Percentiles rank a stretch among this genome's conserved stretches.
These are phyloP conservation scores for Sandelia bainsii DNA, from an alignment of 2,797 vertebrate species.

Conservation along the genomic window DNA sequence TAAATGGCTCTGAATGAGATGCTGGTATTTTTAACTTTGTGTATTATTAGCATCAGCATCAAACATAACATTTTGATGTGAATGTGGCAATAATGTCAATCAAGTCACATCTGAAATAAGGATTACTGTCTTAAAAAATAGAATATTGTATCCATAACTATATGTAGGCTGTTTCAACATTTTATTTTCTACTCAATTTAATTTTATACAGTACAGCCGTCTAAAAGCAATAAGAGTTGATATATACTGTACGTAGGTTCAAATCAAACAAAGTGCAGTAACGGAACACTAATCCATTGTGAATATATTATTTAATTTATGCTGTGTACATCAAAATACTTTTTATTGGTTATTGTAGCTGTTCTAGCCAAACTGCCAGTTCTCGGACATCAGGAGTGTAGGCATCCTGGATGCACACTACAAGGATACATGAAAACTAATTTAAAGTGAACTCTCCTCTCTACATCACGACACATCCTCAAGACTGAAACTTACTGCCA, in stretches of 20 bases:
- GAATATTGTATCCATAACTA: not conserved
- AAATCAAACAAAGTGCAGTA: not conserved
- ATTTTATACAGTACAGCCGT: not conserved
- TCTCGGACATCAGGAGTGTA: conserved; percentile 18
- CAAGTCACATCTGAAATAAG: not conserved
- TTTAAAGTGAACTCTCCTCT: conserved; percentile 36
- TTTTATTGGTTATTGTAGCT: not conserved
- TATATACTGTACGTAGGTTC: not conserved
- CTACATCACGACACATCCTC: conserved; percentile 28
- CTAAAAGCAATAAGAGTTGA: not conserved
- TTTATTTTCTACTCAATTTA: conserved; percentile 7
- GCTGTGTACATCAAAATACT: not conserved
- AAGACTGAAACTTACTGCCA: conserved; percentile 24
- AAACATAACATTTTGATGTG: not conserved
- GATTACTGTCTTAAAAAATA: not conserved
- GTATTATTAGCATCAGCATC: not conserved
- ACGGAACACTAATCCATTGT: conserved; percentile 7
- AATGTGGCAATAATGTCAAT: not conserved
- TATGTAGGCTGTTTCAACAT: too few relatives aligned
- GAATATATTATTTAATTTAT: conserved; percentile 7
- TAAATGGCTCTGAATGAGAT: not conserved
- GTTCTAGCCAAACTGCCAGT: conserved; percentile 3
- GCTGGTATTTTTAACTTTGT: not conserved
- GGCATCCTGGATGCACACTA: conserved; percentile 15
- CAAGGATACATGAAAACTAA: conserved; percentile 38